Conservation (phyloP, 2,113 vertebrate genomes). For the Motacilla alba region DNA sequence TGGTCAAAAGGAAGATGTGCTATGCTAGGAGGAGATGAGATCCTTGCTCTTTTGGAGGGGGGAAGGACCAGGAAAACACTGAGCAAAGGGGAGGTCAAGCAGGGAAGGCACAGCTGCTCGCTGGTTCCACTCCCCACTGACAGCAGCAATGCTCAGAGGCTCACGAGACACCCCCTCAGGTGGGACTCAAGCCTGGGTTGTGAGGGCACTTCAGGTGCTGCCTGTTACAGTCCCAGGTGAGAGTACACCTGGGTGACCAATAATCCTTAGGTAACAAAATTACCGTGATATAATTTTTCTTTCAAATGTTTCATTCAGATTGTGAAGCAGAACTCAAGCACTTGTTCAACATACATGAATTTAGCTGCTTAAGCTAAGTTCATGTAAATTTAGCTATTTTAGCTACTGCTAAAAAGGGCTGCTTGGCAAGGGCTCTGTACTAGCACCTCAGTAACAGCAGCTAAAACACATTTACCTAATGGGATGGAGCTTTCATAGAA, state of each 20-base stretch:
- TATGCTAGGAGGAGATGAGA: background rate
- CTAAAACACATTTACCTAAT: constrained; percentile 65
- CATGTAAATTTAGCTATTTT: background rate
- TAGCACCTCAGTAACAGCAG: constrained; percentile 60
- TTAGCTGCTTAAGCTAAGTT: background rate
- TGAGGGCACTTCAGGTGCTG: background rate
- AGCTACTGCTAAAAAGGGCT: constrained; percentile 56
- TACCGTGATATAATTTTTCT: background rate
- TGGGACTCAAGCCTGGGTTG: fast-evolving
- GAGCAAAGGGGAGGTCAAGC: background rate
- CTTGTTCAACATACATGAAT: background rate
- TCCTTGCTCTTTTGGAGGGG: background rate
- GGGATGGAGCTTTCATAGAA: constrained; percentile 51
- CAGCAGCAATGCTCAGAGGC: background rate
- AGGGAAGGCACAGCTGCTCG: background rate
- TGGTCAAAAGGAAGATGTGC: background rate
- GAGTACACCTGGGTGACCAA: background rate
- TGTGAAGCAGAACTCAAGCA: constrained; percentile 11
- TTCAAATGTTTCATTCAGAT: background rate
- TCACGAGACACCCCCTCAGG: fast-evolving
- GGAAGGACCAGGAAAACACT: background rate
- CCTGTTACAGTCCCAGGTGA: background rate
- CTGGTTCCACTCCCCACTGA: background rate
- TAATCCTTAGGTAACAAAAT: background rate
- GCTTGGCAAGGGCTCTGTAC: constrained; percentile 55